These are phyloP conservation scores for Tenebrosternarchus preto DNA, from an alignment of 2,113 vertebrate species.

Conservation along the genomic window DNA sequence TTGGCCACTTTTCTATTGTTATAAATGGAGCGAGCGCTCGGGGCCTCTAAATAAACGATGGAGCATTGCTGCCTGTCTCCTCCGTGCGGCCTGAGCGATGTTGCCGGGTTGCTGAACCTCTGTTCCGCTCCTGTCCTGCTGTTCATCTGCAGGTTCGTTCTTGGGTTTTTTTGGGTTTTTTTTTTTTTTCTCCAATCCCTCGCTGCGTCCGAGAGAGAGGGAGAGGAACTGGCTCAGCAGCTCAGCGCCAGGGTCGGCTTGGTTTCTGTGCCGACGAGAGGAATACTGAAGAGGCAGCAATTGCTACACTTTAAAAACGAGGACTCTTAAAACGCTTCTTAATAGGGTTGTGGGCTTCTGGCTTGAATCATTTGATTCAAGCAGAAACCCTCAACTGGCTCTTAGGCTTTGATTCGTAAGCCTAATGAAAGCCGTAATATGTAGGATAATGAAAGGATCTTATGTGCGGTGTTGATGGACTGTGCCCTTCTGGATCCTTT, in stretches of 20 bases:
- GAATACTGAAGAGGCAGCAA: conserved; percentile 19
- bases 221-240: conserved; percentile 1
- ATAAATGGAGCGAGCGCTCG: conserved; percentile 54
- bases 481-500: background rate
- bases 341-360: background rate
- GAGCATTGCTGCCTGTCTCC: conserved; percentile 28
- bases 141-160: background rate
- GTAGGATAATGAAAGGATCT: background rate
- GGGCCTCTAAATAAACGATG: conserved; percentile 49
- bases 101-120: background rate
- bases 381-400: background rate
- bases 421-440: background rate
- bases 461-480: background rate
- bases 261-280: background rate
- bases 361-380: background rate
- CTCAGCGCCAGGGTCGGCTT: background rate
- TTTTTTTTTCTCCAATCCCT: background rate
- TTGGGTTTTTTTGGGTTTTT: too few relatives aligned
- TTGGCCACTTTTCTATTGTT: conserved; percentile 46
- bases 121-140: conserved; percentile 13
- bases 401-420: background rate
- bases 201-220: background rate
- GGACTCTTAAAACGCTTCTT: background rate
- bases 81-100: conserved; percentile 4
- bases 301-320: conserved; percentile 4